These are phyloP conservation scores for Pogonophryne albipinna DNA, from an alignment of 2,797 vertebrate species.

Conservation along the genomic window DNA sequence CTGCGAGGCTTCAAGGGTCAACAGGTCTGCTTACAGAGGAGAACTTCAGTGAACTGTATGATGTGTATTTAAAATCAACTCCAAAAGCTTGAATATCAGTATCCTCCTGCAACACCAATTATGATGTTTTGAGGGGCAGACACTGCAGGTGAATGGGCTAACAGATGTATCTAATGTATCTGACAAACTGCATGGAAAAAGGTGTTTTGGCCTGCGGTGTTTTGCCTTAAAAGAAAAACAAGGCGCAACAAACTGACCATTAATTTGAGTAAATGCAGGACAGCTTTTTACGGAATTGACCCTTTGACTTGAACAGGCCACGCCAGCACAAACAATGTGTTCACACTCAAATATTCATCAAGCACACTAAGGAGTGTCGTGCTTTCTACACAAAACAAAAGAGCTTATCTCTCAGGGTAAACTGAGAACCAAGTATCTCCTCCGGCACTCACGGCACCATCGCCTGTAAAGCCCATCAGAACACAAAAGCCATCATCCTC, in stretches of 20 bases:
- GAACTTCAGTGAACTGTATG: conserved; percentile 10
- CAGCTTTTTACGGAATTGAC: conserved; percentile 15
- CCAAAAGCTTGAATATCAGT: conserved; percentile 2
- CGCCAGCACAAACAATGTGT: conserved; percentile 60
- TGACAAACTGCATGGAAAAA: too few species aligned
- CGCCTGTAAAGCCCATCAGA: conserved; percentile 55
- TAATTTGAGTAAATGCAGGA: neutral
- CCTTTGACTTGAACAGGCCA: conserved; percentile 36
- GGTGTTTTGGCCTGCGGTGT: too few species aligned
- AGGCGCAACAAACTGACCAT: too few species aligned
- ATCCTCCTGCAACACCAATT: conserved; percentile 12
- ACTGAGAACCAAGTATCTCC: conserved; percentile 52
- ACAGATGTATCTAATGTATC: too few species aligned
- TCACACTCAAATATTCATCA: conserved; percentile 77
- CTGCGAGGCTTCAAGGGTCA: conserved; percentile 47
- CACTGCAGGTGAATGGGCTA: too few species aligned
- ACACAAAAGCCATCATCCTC: conserved; percentile 53
- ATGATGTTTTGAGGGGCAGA: neutral
- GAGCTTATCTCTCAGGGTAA: conserved; percentile 49
- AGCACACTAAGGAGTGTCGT: conserved; percentile 55
- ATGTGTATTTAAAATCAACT: conserved; percentile 43
- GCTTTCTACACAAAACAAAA: conserved; percentile 71
- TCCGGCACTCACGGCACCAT: conserved; percentile 41
- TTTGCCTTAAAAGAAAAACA: too few species aligned
- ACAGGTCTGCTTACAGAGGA: conserved; percentile 47